Evolutionary conservation across 2,797 vertebrate genomes (phyloP).

Genomic region (Mormyrops attenuatus): DNA sequence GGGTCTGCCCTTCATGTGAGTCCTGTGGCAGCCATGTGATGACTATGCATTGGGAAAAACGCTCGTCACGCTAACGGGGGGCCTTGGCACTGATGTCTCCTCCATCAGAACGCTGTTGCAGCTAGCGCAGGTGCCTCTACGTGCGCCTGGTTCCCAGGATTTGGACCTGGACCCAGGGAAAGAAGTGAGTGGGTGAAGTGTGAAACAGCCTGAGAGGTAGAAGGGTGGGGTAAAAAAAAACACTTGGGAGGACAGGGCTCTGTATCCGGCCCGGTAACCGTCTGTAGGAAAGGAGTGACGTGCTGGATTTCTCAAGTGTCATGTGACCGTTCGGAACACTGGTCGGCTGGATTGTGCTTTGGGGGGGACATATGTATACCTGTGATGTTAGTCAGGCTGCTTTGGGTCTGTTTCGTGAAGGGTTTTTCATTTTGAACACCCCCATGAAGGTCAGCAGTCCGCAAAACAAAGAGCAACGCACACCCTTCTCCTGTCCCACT

Average conservation of each 20-base stretch:
- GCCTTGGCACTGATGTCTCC: not conserved
- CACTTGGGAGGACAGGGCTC: not conserved
- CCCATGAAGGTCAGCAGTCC: not conserved
- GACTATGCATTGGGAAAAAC: not conserved
- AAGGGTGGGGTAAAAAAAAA: not conserved
- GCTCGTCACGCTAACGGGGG: not conserved
- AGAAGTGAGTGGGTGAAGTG: not conserved
- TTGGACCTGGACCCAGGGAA: not conserved
- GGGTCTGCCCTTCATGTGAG: not conserved
- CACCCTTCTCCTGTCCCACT: not conserved
- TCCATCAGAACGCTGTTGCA: not conserved
- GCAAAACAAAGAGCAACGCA: not conserved
- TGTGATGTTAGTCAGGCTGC: not conserved
- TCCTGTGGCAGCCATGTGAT: not conserved
- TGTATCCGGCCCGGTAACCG: not conserved
- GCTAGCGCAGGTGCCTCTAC: not conserved
- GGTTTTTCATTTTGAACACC: not conserved
- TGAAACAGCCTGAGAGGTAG: not conserved
- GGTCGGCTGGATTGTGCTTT: not conserved
- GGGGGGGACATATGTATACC: not conserved
- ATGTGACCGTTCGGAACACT: not conserved
- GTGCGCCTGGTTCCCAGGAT: not conserved
- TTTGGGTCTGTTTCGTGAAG: not conserved
- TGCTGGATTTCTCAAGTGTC: not conserved
- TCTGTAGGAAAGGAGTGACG: not conserved